Evolutionary conservation across 2,888 invertebrate species (phyloP), one percentile per base, ranked within the genome.

Genomic region (Sminthurinus aureus): DNA sequence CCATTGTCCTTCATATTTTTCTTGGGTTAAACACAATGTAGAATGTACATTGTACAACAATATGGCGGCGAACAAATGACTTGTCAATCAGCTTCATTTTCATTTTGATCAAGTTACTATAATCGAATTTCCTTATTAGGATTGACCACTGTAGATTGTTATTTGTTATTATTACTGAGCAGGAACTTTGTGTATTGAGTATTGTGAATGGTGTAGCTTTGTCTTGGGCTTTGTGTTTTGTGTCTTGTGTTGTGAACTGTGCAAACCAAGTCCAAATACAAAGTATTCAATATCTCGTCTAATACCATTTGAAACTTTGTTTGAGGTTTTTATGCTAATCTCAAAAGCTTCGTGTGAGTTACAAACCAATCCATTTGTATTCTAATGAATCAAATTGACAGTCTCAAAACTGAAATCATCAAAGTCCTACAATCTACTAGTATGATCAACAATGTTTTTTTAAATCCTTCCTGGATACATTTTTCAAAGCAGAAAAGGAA

Each of bases 41-140:
- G 3, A 38, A 38, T 38, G 38, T 6, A 38, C 38, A 38, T 4
- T 58, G 58, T 58, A 18, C 58, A 0, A 58, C 58, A 58, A 38
- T 38, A 38, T 38, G 11, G 67, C 24, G 64, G 13, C 77, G 11
- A 77, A 66, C 78, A 78, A 66, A 78, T 69, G 69, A 79, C 79
- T 79, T 79, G 79, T 79, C 79, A 79, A 79, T 79, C 79, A 79
- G 50, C 26, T 26, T 24, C 18, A 26, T 18, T 74, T 74, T 79
- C 22, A 67, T 67, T 67, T 67, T 67, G 79, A 67, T 26, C 79
- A 67, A 69, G 69, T 38, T 79, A 79, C 69, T 38, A 38, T 79
- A 79, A 79, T 79, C 79, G 79, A 79, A 79, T 71, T 38, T 50
- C 79, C 79, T 69, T 79, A 50, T 79, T 20, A 18, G 79, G 79